Percentiles rank a stretch among this genome's conserved stretches.
Conservation (phyloP, 2,113 vertebrate genomes). For the Emberiza fucata region DNA sequence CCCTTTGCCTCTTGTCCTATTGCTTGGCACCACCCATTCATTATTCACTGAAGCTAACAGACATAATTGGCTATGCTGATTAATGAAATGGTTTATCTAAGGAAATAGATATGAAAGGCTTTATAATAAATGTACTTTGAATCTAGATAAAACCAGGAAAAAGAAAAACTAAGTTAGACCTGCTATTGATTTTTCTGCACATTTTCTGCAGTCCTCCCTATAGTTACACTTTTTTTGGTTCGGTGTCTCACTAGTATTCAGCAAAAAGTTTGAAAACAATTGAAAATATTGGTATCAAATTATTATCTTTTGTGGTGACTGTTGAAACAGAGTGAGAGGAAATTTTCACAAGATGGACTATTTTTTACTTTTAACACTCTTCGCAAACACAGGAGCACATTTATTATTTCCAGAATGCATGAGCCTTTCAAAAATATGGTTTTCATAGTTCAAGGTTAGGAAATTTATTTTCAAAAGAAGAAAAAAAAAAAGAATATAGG, state of each 20-base stretch:
- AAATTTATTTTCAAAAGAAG: not conserved
- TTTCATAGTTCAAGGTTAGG: not conserved
- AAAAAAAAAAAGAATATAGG: too few species aligned
- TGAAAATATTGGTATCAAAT: not conserved
- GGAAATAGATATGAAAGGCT: not conserved
- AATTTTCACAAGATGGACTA: not conserved
- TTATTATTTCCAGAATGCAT: not conserved
- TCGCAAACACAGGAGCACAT: accelerated
- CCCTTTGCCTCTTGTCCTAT: accelerated
- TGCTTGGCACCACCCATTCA: not conserved
- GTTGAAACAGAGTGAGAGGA: not conserved
- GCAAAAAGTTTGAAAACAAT: not conserved
- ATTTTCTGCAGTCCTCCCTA: not conserved
- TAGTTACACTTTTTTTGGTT: not conserved
- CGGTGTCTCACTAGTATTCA: not conserved
- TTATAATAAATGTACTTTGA: not conserved
- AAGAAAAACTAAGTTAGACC: not conserved
- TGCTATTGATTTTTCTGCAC: not conserved
- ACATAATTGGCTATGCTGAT: not conserved
- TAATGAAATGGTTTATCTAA: slow-evolving; percentile 11
- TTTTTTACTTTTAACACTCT: not conserved
- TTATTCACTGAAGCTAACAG: not conserved
- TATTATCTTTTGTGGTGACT: not conserved
- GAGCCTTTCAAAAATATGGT: not conserved
- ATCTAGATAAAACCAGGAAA: not conserved